Conservation (phyloP, 2,113 vertebrate species). For the Chaetorhynchus papuensis region DNA sequence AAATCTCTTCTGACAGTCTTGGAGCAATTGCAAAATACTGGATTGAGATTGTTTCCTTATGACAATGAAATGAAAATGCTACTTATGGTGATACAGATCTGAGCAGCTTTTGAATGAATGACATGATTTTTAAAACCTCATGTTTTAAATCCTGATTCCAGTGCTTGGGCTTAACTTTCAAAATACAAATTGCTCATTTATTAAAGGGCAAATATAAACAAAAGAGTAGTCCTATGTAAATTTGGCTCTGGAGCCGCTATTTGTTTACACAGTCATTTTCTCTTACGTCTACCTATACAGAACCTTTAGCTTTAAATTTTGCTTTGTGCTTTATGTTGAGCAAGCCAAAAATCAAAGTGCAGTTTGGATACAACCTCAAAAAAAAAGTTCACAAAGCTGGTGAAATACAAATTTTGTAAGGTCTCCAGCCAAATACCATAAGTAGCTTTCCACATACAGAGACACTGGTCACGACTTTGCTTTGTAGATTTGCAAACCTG, state of each 20-base stretch:
- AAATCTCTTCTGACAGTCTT: background rate
- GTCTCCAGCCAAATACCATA: background rate
- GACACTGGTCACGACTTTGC: background rate
- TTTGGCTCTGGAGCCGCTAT: background rate
- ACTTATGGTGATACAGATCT: background rate
- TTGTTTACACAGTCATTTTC: background rate
- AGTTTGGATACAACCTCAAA: background rate
- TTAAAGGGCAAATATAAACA: background rate
- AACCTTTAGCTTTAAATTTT: background rate
- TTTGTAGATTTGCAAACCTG: slow-evolving; percentile 34
- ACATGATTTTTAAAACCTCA: background rate
- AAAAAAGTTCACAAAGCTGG: background rate
- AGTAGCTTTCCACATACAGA: background rate
- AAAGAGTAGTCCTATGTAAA: background rate
- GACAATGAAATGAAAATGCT: background rate
- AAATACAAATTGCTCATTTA: background rate
- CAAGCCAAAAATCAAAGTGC: background rate
- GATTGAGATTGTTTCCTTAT: background rate
- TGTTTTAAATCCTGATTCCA: background rate
- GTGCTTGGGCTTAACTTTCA: background rate
- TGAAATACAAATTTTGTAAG: background rate
- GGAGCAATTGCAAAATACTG: background rate
- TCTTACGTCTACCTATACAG: background rate
- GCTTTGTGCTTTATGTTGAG: background rate
- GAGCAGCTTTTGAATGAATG: background rate